Conservation (phyloP, 2,888 invertebrate species). For the Choreutis nemorana region DNA sequence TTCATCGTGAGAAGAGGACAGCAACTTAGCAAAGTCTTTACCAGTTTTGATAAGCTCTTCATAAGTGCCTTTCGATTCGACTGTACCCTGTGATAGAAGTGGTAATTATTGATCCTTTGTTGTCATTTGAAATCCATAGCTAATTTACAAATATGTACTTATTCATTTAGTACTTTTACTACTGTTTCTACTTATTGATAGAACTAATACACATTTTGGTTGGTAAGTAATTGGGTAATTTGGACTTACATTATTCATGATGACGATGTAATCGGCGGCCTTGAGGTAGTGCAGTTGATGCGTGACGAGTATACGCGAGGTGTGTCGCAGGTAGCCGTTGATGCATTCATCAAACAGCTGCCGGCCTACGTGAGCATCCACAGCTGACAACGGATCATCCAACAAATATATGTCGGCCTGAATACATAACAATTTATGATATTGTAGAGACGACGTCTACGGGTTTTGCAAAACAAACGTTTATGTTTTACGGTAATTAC, state of each 20-base stretch:
- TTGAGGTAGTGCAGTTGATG: constrained; percentile 81
- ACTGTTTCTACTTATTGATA: no score
- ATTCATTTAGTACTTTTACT: no score
- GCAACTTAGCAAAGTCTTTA: constrained; percentile 68
- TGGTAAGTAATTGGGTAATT: constrained; percentile 1
- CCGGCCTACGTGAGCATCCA: constrained; percentile 79
- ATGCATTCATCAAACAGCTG: constrained; percentile 83
- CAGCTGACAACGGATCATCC: constrained; percentile 85
- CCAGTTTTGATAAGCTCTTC: constrained; percentile 63
- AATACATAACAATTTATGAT: constrained; percentile 1
- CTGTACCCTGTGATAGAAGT: constrained; percentile 42
- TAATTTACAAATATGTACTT: no score
- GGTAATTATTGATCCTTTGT: no score
- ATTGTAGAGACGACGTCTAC: neutral
- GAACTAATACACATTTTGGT: constrained; percentile 1
- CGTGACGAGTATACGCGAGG: constrained; percentile 82
- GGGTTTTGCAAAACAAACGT: no score
- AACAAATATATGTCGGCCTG: constrained; percentile 80
- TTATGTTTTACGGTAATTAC: constrained; percentile 22
- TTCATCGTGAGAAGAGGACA: constrained; percentile 53
- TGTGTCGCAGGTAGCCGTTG: constrained; percentile 69
- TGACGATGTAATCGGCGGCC: constrained; percentile 62
- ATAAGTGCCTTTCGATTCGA: constrained; percentile 68
- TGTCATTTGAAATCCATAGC: no score
- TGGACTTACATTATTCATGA: constrained; percentile 57